phyloP scores from a whole-genome alignment of 2,113 vertebrate genomes.

The Pristiophorus japonicus region DNA sequence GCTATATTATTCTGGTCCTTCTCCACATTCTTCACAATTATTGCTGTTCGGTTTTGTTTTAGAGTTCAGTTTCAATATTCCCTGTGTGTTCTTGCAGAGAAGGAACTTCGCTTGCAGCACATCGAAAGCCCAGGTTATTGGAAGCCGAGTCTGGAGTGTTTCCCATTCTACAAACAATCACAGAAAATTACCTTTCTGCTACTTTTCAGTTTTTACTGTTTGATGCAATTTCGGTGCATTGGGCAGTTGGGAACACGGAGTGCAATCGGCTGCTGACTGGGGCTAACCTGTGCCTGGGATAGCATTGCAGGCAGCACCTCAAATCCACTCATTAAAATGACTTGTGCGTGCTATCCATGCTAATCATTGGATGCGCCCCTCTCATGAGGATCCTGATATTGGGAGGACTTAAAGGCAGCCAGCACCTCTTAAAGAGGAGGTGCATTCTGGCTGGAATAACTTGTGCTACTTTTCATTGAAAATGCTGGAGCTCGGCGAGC shows the following conservation, averaged over 20 bases:
- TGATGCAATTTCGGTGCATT: neutral
- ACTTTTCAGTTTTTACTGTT: neutral
- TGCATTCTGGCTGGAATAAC: neutral
- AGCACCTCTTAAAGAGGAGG: neutral
- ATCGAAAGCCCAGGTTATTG: slow-evolving; percentile 92
- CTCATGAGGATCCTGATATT: neutral
- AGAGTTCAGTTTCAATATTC: slow-evolving; percentile 54
- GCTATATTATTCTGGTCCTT: neutral
- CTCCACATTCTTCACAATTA: neutral
- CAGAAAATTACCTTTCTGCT: neutral
- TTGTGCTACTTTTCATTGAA: neutral
- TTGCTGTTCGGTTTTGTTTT: slow-evolving; percentile 38
- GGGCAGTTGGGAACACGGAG: neutral
- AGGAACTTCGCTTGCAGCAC: slow-evolving; percentile 51
- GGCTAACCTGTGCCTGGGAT: neutral
- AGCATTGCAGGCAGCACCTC: neutral
- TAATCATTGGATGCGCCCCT: neutral
- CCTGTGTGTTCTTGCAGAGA: slow-evolving; percentile 33
- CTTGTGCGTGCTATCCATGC: neutral
- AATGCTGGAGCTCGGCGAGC: neutral
- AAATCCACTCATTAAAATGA: neutral
- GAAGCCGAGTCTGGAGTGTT: slow-evolving; percentile 94
- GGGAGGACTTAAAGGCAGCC: neutral
- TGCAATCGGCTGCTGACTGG: neutral
- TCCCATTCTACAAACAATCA: slow-evolving; percentile 71